These are phyloP conservation scores for Sycophaga agraensis DNA, from an alignment of 1,140 invertebrate species.

Conservation along the genomic window DNA sequence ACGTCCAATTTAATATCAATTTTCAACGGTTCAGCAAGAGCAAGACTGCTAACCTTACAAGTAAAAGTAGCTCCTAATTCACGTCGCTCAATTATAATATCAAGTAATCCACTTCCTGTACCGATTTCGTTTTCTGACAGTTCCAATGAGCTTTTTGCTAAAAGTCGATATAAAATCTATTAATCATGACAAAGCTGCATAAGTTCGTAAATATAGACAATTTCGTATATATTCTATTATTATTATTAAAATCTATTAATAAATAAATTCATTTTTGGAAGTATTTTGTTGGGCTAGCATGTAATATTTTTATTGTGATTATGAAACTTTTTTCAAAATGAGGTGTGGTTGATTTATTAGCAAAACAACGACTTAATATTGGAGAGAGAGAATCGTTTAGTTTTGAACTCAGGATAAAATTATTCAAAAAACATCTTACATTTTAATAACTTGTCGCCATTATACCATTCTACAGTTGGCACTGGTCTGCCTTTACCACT, in stretches of 20 bases:
- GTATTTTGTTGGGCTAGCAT: too few relatives aligned
- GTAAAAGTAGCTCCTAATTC: constrained; percentile 76
- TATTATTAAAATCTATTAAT: too few relatives aligned
- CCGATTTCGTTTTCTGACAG: constrained; percentile 62
- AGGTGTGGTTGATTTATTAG: too few relatives aligned
- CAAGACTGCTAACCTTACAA: constrained; percentile 75
- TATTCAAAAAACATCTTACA: constrained; percentile 67
- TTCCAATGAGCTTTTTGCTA: constrained; percentile 48
- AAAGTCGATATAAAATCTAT: constrained; percentile 33
- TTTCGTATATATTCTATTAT: too few relatives aligned
- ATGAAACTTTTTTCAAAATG: too few relatives aligned
- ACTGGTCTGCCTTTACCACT: constrained; percentile 76
- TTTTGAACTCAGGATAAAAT: too few relatives aligned
- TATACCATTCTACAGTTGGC: constrained; percentile 75
- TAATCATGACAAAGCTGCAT: too few relatives aligned
- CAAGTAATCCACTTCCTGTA: constrained; percentile 64
- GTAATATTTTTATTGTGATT: too few relatives aligned
- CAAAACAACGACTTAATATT: too few relatives aligned
- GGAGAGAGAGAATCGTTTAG: too few relatives aligned
- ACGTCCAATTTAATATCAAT: constrained; percentile 73
- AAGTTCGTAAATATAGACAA: too few relatives aligned
- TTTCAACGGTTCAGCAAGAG: constrained; percentile 68
- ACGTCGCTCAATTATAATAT: constrained; percentile 70
- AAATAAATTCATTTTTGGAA: too few relatives aligned
- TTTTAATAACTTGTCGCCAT: constrained; percentile 65